Percentiles rank a stretch among this genome's conserved stretches.
These are phyloP conservation scores for Formicarius rufipectus DNA, from an alignment of 2,113 vertebrate genomes.

Conservation along the genomic window DNA sequence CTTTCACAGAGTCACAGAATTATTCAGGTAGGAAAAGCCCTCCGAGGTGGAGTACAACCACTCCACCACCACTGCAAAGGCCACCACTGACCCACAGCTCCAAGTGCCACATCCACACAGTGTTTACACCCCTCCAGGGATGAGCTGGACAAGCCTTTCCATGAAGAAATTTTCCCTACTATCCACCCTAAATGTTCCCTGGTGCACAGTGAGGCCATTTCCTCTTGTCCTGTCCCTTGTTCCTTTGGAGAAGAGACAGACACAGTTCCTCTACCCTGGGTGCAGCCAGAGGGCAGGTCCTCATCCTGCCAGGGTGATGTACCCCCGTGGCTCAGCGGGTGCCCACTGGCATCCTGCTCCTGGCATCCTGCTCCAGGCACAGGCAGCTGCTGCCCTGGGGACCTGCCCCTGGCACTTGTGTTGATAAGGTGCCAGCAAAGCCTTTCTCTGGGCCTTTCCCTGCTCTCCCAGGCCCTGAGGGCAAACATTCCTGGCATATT, in stretches of 20 bases:
- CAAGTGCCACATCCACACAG: fast-evolving
- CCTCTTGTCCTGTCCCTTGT: background rate
- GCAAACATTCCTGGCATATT: conserved; percentile 68
- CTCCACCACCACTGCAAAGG: background rate
- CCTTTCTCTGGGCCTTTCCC: conserved; percentile 36
- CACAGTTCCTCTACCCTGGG: background rate
- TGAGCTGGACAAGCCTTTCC: background rate
- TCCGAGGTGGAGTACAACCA: background rate
- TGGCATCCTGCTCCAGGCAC: background rate
- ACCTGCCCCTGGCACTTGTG: background rate
- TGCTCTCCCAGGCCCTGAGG: conserved; percentile 46
- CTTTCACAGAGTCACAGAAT: background rate
- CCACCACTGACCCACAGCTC: background rate
- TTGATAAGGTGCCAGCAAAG: conserved; percentile 43
- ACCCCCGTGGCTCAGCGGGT: background rate
- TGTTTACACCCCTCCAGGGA: background rate
- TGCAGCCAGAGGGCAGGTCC: background rate
- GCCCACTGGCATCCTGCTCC: background rate
- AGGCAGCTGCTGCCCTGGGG: background rate
- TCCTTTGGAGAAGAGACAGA: background rate
- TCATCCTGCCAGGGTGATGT: background rate
- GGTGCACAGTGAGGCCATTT: fast-evolving
- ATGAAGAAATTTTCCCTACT: background rate
- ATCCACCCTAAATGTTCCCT: background rate
- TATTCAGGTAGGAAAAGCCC: background rate